Conservation (phyloP, 2,888 invertebrate species). For the Protodeltote pygarga region DNA sequence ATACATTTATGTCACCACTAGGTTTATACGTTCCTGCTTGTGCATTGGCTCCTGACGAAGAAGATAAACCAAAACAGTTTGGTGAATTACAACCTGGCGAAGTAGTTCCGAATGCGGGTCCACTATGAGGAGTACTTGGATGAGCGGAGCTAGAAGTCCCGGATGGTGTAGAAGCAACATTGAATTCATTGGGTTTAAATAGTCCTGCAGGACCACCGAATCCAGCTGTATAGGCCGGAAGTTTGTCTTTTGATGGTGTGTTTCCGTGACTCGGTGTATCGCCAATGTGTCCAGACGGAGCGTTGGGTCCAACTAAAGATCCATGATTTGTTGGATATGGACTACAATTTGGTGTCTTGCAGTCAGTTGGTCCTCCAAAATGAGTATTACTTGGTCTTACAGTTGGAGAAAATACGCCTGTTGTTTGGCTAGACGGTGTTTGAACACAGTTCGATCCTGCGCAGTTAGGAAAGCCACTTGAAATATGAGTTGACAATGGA, state of each 20-base stretch:
- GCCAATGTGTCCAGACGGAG: conserved; percentile 8
- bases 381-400: conserved; percentile 3
- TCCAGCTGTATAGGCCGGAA: conserved; percentile 36
- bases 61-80: conserved; percentile 25
- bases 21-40: conserved; percentile 7
- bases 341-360: conserved; percentile 18
- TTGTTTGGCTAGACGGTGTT: conserved; percentile 7
- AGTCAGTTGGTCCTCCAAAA: conserved; percentile 13
- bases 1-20: not conserved
- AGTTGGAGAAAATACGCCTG: conserved; percentile 1
- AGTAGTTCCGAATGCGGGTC: conserved; percentile 10
- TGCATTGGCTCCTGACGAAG: conserved; percentile 6
- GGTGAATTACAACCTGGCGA: conserved; percentile 32
- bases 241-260: conserved; percentile 22
- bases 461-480: conserved; percentile 27
- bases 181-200: conserved; percentile 32
- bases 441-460: conserved; percentile 30
- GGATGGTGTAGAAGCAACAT: conserved; percentile 7
- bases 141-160: conserved; percentile 12
- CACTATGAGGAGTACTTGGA: conserved; percentile 7
- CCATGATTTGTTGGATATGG: conserved; percentile 6
- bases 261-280: conserved; percentile 2
- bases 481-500: conserved; percentile 3
- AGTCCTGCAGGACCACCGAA: conserved; percentile 41
- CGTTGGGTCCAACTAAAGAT: not conserved